phyloP scores from a whole-genome alignment of 2,888 invertebrate genomes.

The Dugesia japonica region DNA sequence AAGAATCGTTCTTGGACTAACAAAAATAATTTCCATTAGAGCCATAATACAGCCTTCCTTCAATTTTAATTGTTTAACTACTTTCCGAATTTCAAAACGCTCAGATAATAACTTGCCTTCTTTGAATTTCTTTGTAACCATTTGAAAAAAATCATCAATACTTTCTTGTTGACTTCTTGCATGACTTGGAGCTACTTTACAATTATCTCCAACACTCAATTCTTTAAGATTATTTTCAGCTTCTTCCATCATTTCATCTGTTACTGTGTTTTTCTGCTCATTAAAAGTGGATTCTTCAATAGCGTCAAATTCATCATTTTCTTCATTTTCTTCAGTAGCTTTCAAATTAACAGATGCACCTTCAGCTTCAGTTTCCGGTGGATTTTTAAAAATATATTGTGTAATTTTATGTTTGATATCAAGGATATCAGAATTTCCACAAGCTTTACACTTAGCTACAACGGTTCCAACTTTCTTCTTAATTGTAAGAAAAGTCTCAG shows the following conservation, averaged over 20 bases:
- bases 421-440: slow-evolving; percentile 68
- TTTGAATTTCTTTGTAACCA: neutral
- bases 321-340: neutral
- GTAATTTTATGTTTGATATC: slow-evolving; percentile 91
- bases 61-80: neutral
- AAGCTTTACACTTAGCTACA: slow-evolving; percentile 90
- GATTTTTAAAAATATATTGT: slow-evolving; percentile 94
- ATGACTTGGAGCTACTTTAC: neutral
- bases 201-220: neutral
- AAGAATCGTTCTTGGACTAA: slow-evolving; percentile 50
- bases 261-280: neutral
- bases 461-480: slow-evolving; percentile 60
- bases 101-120: neutral
- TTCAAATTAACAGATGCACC: neutral
- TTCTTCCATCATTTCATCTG: neutral
- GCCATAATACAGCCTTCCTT: slow-evolving; percentile 61
- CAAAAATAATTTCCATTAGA: slow-evolving; percentile 69
- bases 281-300: neutral
- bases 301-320: neutral
- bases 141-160: neutral
- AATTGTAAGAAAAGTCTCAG: slow-evolving; percentile 61
- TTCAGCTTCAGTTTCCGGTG: slow-evolving; percentile 54
- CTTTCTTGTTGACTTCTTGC: neutral
- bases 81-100: no score
- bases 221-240: neutral